phyloP scores from a whole-genome alignment of 2,113 vertebrate species.

The Chelonoidis abingdonii region DNA sequence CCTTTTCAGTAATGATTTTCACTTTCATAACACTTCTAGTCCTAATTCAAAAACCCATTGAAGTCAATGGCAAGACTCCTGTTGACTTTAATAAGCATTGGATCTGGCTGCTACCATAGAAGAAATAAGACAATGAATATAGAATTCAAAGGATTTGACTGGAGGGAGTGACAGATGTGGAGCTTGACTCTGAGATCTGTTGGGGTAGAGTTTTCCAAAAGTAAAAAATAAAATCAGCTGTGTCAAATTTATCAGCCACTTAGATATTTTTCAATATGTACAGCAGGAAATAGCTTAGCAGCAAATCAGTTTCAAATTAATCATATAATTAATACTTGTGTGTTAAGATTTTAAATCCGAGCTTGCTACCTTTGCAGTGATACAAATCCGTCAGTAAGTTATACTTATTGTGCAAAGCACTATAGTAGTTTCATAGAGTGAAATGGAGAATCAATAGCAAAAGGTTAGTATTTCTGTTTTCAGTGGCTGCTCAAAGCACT shows the following conservation, averaged over 20 bases:
- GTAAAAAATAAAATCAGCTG: conserved; percentile 63
- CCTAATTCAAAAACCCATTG: neutral
- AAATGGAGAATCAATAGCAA: conserved; percentile 30
- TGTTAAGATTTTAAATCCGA: neutral
- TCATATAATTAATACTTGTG: conserved; percentile 16
- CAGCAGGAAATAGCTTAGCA: conserved; percentile 59
- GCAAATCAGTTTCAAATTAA: conserved; percentile 30
- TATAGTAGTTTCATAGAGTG: conserved; percentile 25
- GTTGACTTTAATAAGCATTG: conserved; percentile 43
- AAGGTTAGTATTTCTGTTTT: conserved; percentile 13
- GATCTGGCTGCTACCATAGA: neutral
- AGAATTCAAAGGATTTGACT: conserved; percentile 57
- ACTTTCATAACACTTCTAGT: neutral
- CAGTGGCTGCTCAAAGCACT: neutral
- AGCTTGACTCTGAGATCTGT: conserved; percentile 46
- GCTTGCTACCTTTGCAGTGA: neutral
- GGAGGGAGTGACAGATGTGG: conserved; percentile 61
- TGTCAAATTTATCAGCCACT: conserved; percentile 58
- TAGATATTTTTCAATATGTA: conserved; percentile 52
- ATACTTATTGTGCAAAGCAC: conserved; percentile 40
- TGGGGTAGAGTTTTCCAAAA: conserved; percentile 56
- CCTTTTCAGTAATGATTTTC: neutral
- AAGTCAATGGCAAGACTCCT: neutral
- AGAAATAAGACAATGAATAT: conserved; percentile 22
- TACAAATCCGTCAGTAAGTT: conserved; percentile 31